Evolutionary conservation across 2,797 vertebrate species (phyloP).

Genomic region (Rhinella marina): DNA sequence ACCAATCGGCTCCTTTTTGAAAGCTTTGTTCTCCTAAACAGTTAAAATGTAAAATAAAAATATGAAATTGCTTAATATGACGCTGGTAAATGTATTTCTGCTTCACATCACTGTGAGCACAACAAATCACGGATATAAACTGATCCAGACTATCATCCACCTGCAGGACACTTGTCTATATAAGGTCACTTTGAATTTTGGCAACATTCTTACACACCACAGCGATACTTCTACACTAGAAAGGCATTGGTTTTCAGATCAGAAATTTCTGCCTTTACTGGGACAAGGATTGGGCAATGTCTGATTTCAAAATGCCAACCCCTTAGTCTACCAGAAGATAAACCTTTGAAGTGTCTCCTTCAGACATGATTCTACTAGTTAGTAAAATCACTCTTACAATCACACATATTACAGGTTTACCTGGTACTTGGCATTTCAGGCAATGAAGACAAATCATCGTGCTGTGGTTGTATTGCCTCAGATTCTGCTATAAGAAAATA

Average conservation of each 20-base stretch:
- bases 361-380: no score
- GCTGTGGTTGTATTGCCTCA: not conserved
- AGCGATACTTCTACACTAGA: no score
- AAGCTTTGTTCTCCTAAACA: not conserved
- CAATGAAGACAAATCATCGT: not conserved
- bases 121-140: not conserved
- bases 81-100: no score
- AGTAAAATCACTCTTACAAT: not conserved
- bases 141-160: not conserved
- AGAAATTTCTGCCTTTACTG: not conserved
- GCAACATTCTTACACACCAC: not conserved
- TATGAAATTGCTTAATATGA: not conserved
- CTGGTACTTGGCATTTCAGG: slow-evolving; percentile 22
- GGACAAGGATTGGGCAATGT: not conserved
- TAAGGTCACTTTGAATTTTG: not conserved
- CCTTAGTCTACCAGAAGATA: no score
- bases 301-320: not conserved
- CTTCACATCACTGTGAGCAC: no score
- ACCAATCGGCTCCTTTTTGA: not conserved
- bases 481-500: not conserved
- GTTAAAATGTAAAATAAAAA: not conserved
- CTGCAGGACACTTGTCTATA: not conserved
- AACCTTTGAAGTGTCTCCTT: no score
- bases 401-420: not conserved
- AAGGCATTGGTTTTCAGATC: not conserved